Percentiles rank a stretch among this genome's conserved stretches.
Evolutionary conservation across 2,888 invertebrate species (phyloP).

Genomic region (Dynastes tityus): DNA sequence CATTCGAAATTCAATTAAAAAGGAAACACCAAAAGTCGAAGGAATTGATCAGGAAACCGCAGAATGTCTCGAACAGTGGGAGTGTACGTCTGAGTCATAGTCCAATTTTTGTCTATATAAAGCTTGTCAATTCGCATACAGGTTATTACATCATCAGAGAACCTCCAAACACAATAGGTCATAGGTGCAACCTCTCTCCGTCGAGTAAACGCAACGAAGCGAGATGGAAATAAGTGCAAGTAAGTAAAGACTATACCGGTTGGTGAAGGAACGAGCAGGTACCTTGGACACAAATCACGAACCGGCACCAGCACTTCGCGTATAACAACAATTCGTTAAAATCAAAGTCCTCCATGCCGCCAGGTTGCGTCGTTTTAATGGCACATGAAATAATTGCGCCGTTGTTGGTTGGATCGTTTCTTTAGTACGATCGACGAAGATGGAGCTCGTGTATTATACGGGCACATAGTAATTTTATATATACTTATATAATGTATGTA

Average conservation of each 20-base stretch:
- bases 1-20: neutral
- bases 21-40: neutral
- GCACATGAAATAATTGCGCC: conserved; percentile 44
- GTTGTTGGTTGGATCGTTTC: neutral
- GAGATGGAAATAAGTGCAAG: conserved; percentile 14
- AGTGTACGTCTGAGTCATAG: conserved; percentile 24
- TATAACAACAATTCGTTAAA: conserved; percentile 49
- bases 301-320: conserved; percentile 41
- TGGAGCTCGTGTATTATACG: neutral
- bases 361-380: conserved; percentile 32
- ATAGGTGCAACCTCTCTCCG: conserved; percentile 8
- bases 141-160: conserved; percentile 38
- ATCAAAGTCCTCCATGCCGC: conserved; percentile 42
- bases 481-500: too few species aligned
- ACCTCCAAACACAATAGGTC: conserved; percentile 41
- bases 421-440: conserved; percentile 7
- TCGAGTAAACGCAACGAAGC: neutral
- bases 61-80: neutral
- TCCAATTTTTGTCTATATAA: conserved; percentile 34
- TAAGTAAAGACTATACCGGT: conserved; percentile 27
- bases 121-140: conserved; percentile 37
- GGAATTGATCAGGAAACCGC: conserved; percentile 26
- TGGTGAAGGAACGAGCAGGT: conserved; percentile 43
- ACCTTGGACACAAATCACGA: conserved; percentile 48
- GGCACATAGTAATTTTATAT: too few species aligned